phyloP scores from a whole-genome alignment of 2,888 invertebrate species.

The Cephus runcator region DNA sequence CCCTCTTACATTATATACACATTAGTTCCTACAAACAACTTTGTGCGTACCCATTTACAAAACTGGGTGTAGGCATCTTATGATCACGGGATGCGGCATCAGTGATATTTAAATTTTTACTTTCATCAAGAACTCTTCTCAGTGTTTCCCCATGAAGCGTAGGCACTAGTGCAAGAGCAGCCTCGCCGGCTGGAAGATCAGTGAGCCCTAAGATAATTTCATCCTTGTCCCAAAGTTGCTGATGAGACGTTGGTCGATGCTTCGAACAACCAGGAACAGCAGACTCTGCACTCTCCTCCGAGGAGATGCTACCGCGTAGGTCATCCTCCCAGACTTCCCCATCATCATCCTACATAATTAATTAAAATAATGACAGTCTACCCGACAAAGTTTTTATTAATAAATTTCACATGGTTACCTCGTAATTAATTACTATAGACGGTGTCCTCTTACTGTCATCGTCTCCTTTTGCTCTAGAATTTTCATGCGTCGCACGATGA shows the following conservation, averaged over 20 bases:
- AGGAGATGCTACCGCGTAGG: conserved; percentile 49
- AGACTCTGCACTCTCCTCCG: conserved; percentile 46
- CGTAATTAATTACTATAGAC: conserved; percentile 28
- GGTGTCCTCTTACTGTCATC: conserved; percentile 12
- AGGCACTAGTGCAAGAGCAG: conserved; percentile 45
- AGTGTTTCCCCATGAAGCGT: conserved; percentile 42
- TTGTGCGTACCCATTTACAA: conserved; percentile 37
- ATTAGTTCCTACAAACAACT: neutral
- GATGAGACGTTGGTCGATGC: conserved; percentile 39
- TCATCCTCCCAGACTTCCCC: conserved; percentile 52
- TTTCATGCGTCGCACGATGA: conserved; percentile 26
- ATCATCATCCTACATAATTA: conserved; percentile 24
- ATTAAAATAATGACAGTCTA: neutral
- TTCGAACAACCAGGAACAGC: conserved; percentile 34
- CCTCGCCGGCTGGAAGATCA: conserved; percentile 55
- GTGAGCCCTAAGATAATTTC: conserved; percentile 48
- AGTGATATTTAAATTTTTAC: conserved; percentile 28
- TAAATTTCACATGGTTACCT: conserved; percentile 23
- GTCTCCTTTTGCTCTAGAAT: conserved; percentile 23
- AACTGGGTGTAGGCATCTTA: conserved; percentile 31
- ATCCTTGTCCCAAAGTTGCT: conserved; percentile 53
- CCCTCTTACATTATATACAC: neutral
- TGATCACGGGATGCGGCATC: conserved; percentile 17
- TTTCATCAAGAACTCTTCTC: conserved; percentile 38
- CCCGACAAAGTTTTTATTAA: neutral